Base-by-base conservation (phyloP, 2,113 vertebrate species). In the Camarhynchus parvulus region DNA sequence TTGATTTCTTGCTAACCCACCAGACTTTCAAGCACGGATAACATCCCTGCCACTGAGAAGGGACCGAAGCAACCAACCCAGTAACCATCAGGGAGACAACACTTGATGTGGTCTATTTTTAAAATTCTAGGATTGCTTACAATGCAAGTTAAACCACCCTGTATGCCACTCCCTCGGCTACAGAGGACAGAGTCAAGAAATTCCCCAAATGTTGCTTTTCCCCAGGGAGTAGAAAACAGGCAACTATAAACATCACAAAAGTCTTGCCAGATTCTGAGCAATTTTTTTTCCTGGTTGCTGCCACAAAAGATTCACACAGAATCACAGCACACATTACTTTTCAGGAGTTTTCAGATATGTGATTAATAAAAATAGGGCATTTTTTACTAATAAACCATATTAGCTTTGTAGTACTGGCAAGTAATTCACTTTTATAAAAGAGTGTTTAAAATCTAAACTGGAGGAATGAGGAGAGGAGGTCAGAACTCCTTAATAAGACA, bases 121-220 rank as follows among this genome's bases (percentile, higher is more conserved):
- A 89, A 79, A 92, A 56, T 61, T n/a, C 33, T 83, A 87, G 61
- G 61, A 70, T 89, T 94, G 62, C 52, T 85, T 94, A 81, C 67
- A 91, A 11, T 50, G 37, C 21, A 91, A 86, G 37, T 75, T 39
- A 59, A 93, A 66, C 27, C 27, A 80, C 61, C 13, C 68, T 49
- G 7, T 76, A 69, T 80, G 82, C 49, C 10, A 15, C 49, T 33
- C 31, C 19, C 20, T 55, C 16, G 44, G 41, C 50, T 50, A 61
- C 39, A 67, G 33, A 56, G 8, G 13, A 50, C 23, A 63, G 41
- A 83, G 53, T 20, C 8, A 17, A 70, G 20, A 39, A 55, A 15
- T 76, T 56, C 77, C 33, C 39, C 53, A 85, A 70, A 68, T 55
- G 7, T 41, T 73, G 8, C 11, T 75, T 73, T 82, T 72, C n/a